Percentiles rank a stretch among this genome's conserved stretches.
Conservation (phyloP, 2,113 vertebrate species). For the Otus sunia region DNA sequence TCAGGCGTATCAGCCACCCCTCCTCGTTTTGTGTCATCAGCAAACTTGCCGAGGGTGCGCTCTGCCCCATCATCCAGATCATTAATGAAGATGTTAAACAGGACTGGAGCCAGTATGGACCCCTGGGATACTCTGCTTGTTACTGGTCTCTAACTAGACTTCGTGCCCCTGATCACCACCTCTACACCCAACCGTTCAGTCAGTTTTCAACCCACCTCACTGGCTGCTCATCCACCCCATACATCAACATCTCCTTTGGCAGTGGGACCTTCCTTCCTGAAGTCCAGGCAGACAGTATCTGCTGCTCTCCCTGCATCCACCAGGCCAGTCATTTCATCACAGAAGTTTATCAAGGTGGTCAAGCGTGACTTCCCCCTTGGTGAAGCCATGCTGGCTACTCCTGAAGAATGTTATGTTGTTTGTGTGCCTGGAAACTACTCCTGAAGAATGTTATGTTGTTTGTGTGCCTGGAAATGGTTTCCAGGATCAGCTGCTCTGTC, state of each 20-base stretch:
- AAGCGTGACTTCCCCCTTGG: neutral
- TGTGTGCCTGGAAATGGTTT: neutral
- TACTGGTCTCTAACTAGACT: neutral
- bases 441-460: neutral
- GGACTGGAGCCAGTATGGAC: neutral
- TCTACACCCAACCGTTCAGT: neutral
- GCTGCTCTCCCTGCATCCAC: neutral
- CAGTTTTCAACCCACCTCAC: neutral
- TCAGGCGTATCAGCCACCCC: neutral
- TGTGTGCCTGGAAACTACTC: neutral
- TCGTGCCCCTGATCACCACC: neutral
- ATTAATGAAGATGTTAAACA: neutral
- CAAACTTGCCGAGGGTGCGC: neutral
- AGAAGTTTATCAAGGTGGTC: neutral
- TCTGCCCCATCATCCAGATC: neutral
- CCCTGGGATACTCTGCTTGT: neutral
- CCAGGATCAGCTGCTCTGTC: neutral
- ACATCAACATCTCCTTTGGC: neutral
- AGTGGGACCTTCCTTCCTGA: neutral
- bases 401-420: neutral
- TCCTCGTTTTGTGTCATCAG: neutral
- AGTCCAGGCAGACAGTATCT: neutral
- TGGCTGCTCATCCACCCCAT: neutral
- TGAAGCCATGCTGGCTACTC: neutral
- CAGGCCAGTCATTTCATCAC: neutral